Base-by-base conservation (phyloP, 2,888 invertebrate species). In the Ichneumoninae sp. region DNA sequence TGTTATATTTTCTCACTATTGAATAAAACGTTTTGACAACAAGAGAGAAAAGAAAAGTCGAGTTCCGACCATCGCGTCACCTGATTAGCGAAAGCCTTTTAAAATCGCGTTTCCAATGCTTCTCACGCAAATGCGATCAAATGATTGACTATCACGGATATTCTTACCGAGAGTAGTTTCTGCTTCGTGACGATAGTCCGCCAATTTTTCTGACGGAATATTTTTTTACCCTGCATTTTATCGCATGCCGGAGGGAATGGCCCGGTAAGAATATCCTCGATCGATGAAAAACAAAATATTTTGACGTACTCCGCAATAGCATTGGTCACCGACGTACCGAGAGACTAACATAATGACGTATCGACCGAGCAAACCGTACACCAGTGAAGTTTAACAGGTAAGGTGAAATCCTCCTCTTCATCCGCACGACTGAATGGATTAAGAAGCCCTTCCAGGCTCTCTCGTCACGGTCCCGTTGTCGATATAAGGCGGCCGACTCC, bases 371-470 rank as follows among this genome's bases (percentile, higher is more conserved):
- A 69, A 69, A 71, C 62, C 40, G 50, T 50, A 60, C 62, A 71
- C 40, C 19, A 74, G 70, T 81, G 82, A 79, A 75, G 68, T 65
- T 74, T 19, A 60, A 70, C 44, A 76, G 30, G 72, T 68, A 60
- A 54, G 54, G 66, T 57, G 80, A 85, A 87, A 84, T 86, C 79
- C 81, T 57, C 74, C 50, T 69, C 70, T 87, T 89, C 82, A 90
- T 90, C 89, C 89, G 80, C 82, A 69, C 40, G 82, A 78, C 87
- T 91, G 91, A 92, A 89, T 87, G 91, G 90, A 91, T 93, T 93
- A 91, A 30, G 93, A 93, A 91, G 86, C 90, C 91, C 80, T 79
- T 66, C 54, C 47, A 75, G 69, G 30, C 60, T 81, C 54, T 80
- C 76, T 82, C 89, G 88, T 90, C 88, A 90, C 65, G 81, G 66